These are phyloP conservation scores for Neodontobutis hainanensis DNA, from an alignment of 2,113 vertebrate species.

Conservation along the genomic window DNA sequence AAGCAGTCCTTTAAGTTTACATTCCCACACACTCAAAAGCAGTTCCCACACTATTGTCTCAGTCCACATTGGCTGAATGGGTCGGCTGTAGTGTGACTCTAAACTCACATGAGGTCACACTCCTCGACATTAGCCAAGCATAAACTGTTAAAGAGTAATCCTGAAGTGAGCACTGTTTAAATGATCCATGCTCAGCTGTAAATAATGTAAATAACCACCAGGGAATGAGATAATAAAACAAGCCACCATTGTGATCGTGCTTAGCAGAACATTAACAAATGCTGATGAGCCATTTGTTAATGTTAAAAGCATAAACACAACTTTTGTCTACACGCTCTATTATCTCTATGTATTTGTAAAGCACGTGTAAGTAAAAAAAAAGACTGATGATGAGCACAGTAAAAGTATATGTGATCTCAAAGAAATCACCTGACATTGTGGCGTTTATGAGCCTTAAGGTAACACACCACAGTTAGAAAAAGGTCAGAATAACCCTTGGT, in stretches of 20 bases:
- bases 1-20: neutral
- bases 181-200: neutral
- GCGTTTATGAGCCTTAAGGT: too few species aligned
- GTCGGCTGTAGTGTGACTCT: slow-evolving; percentile 3
- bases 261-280: slow-evolving; percentile 13
- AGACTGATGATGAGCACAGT: too few species aligned
- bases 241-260: slow-evolving; percentile 14
- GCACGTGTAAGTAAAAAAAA: too few species aligned
- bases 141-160: slow-evolving; percentile 20
- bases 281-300: neutral
- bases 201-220: slow-evolving; percentile 2
- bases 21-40: neutral
- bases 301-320: neutral
- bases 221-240: slow-evolving; percentile 5
- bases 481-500: too few species aligned
- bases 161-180: slow-evolving; percentile 17
- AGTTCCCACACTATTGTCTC: neutral
- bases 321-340: too few species aligned
- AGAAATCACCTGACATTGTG: too few species aligned
- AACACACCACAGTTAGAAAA: too few species aligned
- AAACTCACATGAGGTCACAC: slow-evolving; percentile 8
- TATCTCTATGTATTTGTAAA: too few species aligned
- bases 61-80: neutral
- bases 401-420: too few species aligned
- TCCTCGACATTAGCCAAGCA: slow-evolving; percentile 22